A percentile compares a stretch with the other conserved stretches of the same genome.
Evolutionary conservation across 1,140 invertebrate species (phyloP).

Genomic region (Drosophila kikkawai): DNA sequence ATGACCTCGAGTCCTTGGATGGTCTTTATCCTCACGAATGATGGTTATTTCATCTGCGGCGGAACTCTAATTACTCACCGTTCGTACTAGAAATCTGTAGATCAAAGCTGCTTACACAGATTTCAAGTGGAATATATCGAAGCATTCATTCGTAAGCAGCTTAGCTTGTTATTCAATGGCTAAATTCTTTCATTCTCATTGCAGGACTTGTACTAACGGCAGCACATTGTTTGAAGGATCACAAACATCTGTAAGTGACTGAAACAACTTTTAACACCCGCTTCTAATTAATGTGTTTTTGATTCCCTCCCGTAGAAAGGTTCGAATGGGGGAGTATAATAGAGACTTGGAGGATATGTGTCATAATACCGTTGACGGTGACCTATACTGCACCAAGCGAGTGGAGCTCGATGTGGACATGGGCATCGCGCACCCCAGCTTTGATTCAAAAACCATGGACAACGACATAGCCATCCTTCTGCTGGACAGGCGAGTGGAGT

Average conservation of each 20-base stretch:
- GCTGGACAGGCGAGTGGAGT: neutral
- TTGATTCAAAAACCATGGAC: neutral
- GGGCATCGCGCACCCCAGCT: neutral
- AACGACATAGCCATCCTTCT: conserved; percentile 16
- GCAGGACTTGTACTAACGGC: conserved; percentile 14
- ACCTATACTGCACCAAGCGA: neutral
- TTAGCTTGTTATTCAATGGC: too few species aligned
- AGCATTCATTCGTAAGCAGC: too few species aligned
- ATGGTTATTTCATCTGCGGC: neutral
- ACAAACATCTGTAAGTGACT: neutral
- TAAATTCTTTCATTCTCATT: too few species aligned
- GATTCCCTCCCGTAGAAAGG: neutral
- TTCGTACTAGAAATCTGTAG: neutral
- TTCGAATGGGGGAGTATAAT: neutral
- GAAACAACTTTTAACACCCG: too few species aligned
- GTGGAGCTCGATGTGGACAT: neutral
- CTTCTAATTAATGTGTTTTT: neutral
- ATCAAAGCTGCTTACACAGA: too few species aligned
- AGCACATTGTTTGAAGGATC: neutral
- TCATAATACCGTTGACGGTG: neutral
- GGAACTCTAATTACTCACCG: conserved; percentile 11
- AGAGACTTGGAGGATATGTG: neutral
- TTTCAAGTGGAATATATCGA: too few species aligned
- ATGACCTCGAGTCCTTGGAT: conserved; percentile 15
- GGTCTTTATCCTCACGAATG: conserved; percentile 3